Base-by-base conservation (phyloP, 2,888 invertebrate species). In the Idaea dimidiata region DNA sequence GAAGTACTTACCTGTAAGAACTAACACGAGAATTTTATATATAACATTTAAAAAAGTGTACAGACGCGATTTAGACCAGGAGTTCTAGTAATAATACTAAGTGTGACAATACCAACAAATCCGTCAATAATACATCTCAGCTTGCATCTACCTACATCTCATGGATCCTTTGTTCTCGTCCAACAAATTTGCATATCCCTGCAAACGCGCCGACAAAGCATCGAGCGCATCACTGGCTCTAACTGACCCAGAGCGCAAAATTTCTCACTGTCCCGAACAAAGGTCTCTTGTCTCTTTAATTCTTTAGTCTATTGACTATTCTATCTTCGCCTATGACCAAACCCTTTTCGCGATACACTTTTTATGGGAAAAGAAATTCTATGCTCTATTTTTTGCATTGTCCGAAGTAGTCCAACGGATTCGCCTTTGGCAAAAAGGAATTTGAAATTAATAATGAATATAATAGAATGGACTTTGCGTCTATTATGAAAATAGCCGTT, bases 341-440 rank as follows among this genome's bases (percentile, higher is more conserved):
- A 88, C 86, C 88, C 87, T 86, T 88, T 88, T 80, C 75, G 82
- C 81, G 86, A 68, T 86, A 84, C 81, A 75, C 84, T 87, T 90
- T 88, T 91, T 89, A 90, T 91, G 91, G 89, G 91, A 91, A 91
- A 86, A 79, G 81, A 79, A 79, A 84, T 85, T 83, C 83, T 86
- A 82, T 86, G 90, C 89, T 91, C 91, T 76, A 89, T 88, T 89
- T 91, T 91, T 91, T 89, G 91, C 91, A 89, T 92, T 91, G 91
- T 91, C 91, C 91, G 72, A 85, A 71, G 10, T 6, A 43, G 80
- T 69, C 80, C 72, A 84, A 87, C 83, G 80, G 82, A 87, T 84
- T 87, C 79, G 89, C 89, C 88, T 81, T 83, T 84, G 84, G 91
- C 90, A 78, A 83, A 82, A 84, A 43, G 43, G 43, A 43, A 80